Percentiles rank a stretch among this genome's conserved stretches.
Evolutionary conservation across 2,797 vertebrate species (phyloP).

Genomic region (Bucorvus abyssinicus): DNA sequence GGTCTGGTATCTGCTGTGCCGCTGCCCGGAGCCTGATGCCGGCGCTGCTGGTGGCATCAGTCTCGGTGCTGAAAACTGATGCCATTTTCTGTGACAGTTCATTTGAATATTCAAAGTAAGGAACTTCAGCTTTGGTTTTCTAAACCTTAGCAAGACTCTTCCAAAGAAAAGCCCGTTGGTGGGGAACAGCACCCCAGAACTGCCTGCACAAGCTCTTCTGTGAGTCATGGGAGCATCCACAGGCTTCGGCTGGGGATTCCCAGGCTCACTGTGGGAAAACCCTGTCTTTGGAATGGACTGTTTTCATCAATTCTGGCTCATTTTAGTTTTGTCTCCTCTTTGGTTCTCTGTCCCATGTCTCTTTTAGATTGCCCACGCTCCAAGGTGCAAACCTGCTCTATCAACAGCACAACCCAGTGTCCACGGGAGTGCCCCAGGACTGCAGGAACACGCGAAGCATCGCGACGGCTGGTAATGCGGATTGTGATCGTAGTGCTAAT

Average conservation of each 20-base stretch:
- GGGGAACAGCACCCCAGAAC: neutral
- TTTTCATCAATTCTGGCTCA: neutral
- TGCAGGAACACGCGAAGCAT: neutral
- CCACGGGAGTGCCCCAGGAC: neutral
- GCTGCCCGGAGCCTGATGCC: neutral
- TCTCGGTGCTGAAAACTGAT: too few species aligned
- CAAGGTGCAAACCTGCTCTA: neutral
- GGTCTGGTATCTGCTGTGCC: too few species aligned
- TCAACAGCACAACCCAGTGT: too few species aligned
- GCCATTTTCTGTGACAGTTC: neutral
- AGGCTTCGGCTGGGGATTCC: neutral
- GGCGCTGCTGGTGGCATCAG: too few species aligned
- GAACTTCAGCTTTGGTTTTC: neutral
- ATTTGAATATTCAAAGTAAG: neutral
- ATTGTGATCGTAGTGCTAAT: neutral
- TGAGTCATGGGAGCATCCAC: neutral
- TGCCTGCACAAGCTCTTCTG: neutral
- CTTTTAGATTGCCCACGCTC: neutral
- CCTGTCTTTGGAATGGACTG: neutral
- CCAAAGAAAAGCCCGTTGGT: fast-evolving
- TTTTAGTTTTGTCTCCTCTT: neutral
- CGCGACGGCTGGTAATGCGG: neutral
- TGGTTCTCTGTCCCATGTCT: neutral
- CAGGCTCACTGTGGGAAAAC: neutral
- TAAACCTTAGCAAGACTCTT: neutral